Percentiles rank a stretch among this genome's conserved stretches.
phyloP scores from a whole-genome alignment of 2,797 vertebrate species.

The Silurus aristotelis region DNA sequence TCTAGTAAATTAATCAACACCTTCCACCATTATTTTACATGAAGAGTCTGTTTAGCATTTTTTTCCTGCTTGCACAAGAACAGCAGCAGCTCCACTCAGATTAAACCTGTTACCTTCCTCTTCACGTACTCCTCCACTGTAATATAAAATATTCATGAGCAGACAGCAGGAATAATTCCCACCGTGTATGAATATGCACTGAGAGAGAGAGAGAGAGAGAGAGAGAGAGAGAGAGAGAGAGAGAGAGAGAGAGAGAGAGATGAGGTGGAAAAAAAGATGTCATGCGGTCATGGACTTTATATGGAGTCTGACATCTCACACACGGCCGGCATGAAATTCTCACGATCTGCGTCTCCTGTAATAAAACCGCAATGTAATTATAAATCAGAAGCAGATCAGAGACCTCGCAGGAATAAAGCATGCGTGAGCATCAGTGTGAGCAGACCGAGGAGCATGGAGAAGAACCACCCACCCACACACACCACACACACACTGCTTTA shows the following conservation, averaged over 20 bases:
- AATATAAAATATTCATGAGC: conserved; percentile 41
- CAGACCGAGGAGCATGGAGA: neutral
- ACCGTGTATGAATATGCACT: conserved; percentile 51
- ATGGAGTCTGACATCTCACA: conserved; percentile 45
- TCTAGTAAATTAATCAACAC: neutral
- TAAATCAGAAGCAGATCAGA: conserved; percentile 36
- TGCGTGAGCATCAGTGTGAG: neutral
- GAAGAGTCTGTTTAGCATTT: neutral
- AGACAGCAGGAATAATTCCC: conserved; percentile 44
- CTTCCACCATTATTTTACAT: neutral
- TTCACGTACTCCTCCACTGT: conserved; percentile 25
- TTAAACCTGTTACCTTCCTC: conserved; percentile 27
- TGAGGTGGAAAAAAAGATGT: conserved; percentile 14
- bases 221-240: neutral
- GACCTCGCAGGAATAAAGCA: neutral
- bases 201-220: neutral
- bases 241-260: neutral
- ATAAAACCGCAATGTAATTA: conserved; percentile 31
- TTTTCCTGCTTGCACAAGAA: neutral
- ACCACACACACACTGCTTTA: neutral
- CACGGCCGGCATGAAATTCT: conserved; percentile 38
- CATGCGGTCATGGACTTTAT: conserved; percentile 22
- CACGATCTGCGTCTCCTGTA: conserved; percentile 16
- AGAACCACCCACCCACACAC: neutral
- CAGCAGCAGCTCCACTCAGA: conserved; percentile 23